Evolutionary conservation across 2,113 vertebrate genomes (phyloP).

Genomic region (Tyto alba): DNA sequence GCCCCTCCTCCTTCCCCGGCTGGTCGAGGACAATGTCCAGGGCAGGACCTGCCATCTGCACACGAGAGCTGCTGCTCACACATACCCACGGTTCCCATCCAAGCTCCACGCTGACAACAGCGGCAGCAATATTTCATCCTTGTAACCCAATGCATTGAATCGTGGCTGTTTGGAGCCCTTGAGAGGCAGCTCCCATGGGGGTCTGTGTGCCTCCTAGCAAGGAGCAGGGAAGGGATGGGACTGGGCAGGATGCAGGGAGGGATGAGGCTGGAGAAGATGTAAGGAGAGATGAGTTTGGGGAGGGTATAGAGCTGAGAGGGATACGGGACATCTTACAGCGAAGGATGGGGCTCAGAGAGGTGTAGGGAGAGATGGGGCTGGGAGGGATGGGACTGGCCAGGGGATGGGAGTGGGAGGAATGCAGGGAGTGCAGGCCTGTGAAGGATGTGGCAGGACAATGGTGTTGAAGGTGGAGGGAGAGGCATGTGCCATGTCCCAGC

Average conservation of each 20-base stretch:
- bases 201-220: too few relatives aligned
- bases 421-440: background rate
- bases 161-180: background rate
- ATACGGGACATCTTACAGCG: background rate
- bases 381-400: background rate
- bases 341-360: background rate
- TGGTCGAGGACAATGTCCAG: accelerated
- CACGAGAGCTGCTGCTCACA: background rate
- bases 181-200: accelerated
- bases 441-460: background rate
- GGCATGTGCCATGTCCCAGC: accelerated
- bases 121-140: too few relatives aligned
- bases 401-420: too few relatives aligned
- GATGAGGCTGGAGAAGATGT: background rate
- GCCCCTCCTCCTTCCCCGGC: background rate
- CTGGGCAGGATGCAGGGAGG: too few relatives aligned
- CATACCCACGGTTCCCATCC: background rate
- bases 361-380: too few relatives aligned
- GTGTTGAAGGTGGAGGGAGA: background rate
- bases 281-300: background rate
- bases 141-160: background rate
- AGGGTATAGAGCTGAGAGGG: background rate
- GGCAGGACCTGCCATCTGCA: background rate
- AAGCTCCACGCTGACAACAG: background rate
- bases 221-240: background rate